A percentile compares a stretch with the other conserved stretches of the same genome.
These are phyloP conservation scores for Scaptomyza polygonia DNA, from an alignment of 2,888 invertebrate species.

Conservation along the genomic window DNA sequence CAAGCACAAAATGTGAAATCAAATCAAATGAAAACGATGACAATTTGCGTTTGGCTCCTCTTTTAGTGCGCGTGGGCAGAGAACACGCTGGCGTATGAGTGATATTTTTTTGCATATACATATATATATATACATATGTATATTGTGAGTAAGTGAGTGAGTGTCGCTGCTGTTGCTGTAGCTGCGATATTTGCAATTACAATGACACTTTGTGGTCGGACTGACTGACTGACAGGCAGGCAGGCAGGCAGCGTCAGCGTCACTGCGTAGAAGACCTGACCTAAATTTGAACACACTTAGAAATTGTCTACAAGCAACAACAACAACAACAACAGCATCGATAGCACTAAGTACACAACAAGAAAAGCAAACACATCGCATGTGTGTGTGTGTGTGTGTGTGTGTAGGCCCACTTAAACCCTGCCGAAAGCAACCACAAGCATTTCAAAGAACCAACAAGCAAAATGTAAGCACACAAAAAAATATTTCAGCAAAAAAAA, in stretches of 20 bases:
- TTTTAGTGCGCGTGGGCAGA: slow-evolving; percentile 69
- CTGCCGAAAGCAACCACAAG: slow-evolving; percentile 79
- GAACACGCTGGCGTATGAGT: slow-evolving; percentile 64
- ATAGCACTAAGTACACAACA: slow-evolving; percentile 76
- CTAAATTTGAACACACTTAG: slow-evolving; percentile 79
- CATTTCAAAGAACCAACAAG: slow-evolving; percentile 75
- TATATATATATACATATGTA: too few species aligned
- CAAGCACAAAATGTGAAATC: neutral
- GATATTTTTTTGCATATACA: too few species aligned
- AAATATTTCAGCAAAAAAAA: slow-evolving; percentile 7
- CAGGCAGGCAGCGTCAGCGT: slow-evolving; percentile 21
- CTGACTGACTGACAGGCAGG: slow-evolving; percentile 48
- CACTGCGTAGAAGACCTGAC: slow-evolving; percentile 65
- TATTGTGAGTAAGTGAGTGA: too few species aligned
- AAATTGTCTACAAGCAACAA: slow-evolving; percentile 78
- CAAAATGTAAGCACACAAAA: slow-evolving; percentile 66
- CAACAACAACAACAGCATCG: slow-evolving; percentile 61
- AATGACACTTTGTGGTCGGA: slow-evolving; percentile 74
- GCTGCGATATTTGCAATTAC: slow-evolving; percentile 82
- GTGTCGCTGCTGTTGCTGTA: slow-evolving; percentile 34
- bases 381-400: slow-evolving; percentile 23
- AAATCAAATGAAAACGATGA: slow-evolving; percentile 50
- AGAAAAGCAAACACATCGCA: slow-evolving; percentile 44
- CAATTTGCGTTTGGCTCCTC: slow-evolving; percentile 55
- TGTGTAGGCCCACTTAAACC: slow-evolving; percentile 80